Evolutionary conservation across 2,113 vertebrate genomes (phyloP), one percentile per base, ranked within the genome.

Genomic region (Scophthalmus maximus): DNA sequence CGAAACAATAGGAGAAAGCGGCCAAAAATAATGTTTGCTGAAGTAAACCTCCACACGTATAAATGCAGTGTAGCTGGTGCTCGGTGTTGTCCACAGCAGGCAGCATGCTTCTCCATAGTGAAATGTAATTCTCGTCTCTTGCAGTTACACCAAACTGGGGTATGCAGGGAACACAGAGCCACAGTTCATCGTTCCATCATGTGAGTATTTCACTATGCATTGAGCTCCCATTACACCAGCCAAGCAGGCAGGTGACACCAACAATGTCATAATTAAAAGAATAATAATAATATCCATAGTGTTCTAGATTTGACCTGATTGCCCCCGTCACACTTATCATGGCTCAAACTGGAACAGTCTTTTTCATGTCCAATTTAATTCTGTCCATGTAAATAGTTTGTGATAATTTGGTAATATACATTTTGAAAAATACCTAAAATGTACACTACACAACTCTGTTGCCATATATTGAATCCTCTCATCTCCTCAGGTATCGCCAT

Each of bases 141-240:
- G 6, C 87, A 99, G 97, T 63, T 99, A 99, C 85, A 99, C 97
- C 78, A 99, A 99, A 88, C 91, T 99, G 6, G 97, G 97, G 61
- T 99, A 99, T 93, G 97, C 97, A 34, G 97, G 97, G 84, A 99
- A 99, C 91, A 99, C 97, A 61, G 97, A 99, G 59, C 97, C 97
- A 63, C 97, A 99, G 92, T 99, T 99, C 92, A 99, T 99, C 86
- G 95, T 99, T 87, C 97, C 97, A 77, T 99, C 97, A 90, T 99
- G 97, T 99, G 92, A 98, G 97, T 95, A 82, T 85, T 64, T 82
- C 22, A 17, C 23, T 65, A 4, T 32, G 51, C 29, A 12, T 64
- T 27, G n/a, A 38, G 30, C 65, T 63, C 25, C 18, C 3, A 6
- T 20, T 1, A 0, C 50, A 57, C 30, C 18, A 62, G 46, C 34